phyloP scores from a whole-genome alignment of 1,140 invertebrate genomes.

The Drosophila serrata region DNA sequence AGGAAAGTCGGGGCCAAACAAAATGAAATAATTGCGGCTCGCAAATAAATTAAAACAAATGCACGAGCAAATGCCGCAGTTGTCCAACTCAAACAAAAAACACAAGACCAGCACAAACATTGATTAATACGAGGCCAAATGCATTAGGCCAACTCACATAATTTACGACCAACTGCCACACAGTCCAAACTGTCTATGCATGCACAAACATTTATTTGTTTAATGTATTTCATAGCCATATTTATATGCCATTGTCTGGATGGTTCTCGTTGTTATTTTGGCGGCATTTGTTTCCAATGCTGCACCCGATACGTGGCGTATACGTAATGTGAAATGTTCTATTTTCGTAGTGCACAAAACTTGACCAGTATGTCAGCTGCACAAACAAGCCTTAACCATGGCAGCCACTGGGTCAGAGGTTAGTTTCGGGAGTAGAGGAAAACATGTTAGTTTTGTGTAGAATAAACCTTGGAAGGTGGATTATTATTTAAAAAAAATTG shows the following conservation, averaged over 20 bases:
- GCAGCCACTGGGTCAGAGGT: slow-evolving; percentile 25
- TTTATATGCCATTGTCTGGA: slow-evolving; percentile 39
- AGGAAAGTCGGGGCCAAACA: slow-evolving; percentile 44
- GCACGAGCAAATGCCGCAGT: slow-evolving; percentile 32
- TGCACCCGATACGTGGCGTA: slow-evolving; percentile 41
- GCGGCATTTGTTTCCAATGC: slow-evolving; percentile 33
- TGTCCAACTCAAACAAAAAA: slow-evolving; percentile 44
- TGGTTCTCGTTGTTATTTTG: slow-evolving; percentile 7
- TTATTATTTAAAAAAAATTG: background rate
- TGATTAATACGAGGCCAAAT: slow-evolving; percentile 81
- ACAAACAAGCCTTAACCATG: slow-evolving; percentile 57
- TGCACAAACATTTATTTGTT: slow-evolving; percentile 58
- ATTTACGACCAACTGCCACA: slow-evolving; percentile 59
- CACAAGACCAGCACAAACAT: slow-evolving; percentile 55
- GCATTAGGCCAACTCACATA: slow-evolving; percentile 71
- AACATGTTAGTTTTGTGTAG: slow-evolving; percentile 1
- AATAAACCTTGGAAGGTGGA: background rate
- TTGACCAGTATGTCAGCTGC: slow-evolving; percentile 78
- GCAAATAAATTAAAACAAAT: slow-evolving; percentile 74
- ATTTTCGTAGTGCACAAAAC: slow-evolving; percentile 36
- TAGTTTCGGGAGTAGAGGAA: background rate
- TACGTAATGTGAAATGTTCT: slow-evolving; percentile 38
- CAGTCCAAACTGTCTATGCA: slow-evolving; percentile 19
- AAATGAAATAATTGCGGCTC: slow-evolving; percentile 72
- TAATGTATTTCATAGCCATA: slow-evolving; percentile 52